Percentiles rank a stretch among this genome's conserved stretches.
Conservation (phyloP, 2,888 invertebrate species). For the Linnaemya vulpina region DNA sequence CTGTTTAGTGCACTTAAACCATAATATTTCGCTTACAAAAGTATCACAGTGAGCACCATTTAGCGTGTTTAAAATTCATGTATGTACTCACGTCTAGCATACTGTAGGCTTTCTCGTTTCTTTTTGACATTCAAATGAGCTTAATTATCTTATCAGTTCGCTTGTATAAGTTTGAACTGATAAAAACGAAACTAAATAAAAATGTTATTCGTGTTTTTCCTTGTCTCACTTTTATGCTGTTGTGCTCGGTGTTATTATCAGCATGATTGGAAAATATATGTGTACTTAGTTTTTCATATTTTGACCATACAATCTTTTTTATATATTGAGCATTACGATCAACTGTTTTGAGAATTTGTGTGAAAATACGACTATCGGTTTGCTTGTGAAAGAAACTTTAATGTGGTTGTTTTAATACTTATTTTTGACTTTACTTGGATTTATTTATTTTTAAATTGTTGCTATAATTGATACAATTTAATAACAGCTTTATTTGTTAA, state of each 20-base stretch:
- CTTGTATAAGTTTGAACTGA: slow-evolving; percentile 61
- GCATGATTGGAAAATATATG: slow-evolving; percentile 13
- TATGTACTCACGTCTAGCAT: not conserved
- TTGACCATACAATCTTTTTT: slow-evolving; percentile 45
- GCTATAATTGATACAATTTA: slow-evolving; percentile 44
- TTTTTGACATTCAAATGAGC: slow-evolving; percentile 59
- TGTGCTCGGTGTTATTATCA: slow-evolving; percentile 19
- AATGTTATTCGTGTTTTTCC: slow-evolving; percentile 35
- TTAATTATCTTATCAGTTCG: slow-evolving; percentile 67
- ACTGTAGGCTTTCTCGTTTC: not conserved
- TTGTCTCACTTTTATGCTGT: slow-evolving; percentile 14
- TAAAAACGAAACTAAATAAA: slow-evolving; percentile 42
- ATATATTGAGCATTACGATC: not conserved
- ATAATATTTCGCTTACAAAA: too few relatives aligned
- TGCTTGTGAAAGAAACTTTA: slow-evolving; percentile 5
- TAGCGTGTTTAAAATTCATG: slow-evolving; percentile 13
- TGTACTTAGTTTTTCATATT: slow-evolving; percentile 24
- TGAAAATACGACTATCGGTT: not conserved
- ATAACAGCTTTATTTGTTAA: slow-evolving; percentile 40
- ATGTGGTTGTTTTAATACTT: slow-evolving; percentile 19
- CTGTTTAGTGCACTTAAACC: too few relatives aligned
- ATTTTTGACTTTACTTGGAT: slow-evolving; percentile 71
- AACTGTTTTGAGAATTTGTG: slow-evolving; percentile 13
- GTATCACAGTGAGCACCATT: not conserved
- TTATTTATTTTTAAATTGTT: slow-evolving; percentile 58